phyloP scores from a whole-genome alignment of 2,888 invertebrate genomes.

The Lasioglossum leucozonium region DNA sequence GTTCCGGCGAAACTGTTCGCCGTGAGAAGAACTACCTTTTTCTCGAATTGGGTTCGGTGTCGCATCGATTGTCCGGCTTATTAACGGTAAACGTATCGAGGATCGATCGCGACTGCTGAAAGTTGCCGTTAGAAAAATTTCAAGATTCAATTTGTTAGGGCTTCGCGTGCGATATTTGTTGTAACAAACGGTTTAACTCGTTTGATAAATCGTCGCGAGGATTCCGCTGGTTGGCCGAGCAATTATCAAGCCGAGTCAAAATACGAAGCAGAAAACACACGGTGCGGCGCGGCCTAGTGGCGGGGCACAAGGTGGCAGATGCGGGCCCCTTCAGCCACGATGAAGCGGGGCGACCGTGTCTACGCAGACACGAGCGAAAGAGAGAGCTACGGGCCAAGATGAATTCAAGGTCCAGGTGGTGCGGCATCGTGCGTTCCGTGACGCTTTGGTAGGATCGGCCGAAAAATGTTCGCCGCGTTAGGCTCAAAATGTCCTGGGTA shows the following conservation, averaged over 20 bases:
- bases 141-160: no score
- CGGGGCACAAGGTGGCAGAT: conserved; percentile 71
- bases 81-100: not conserved
- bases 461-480: conserved; percentile 53
- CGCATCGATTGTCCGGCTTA: not conserved
- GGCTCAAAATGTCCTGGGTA: conserved; percentile 25
- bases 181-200: no score
- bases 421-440: conserved; percentile 48
- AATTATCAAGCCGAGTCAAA: conserved; percentile 66
- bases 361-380: conserved; percentile 31
- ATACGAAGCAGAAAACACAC: conserved; percentile 50
- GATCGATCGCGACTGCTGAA: no score
- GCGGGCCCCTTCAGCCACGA: conserved; percentile 57
- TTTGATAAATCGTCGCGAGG: conserved; percentile 51
- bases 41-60: not conserved
- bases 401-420: conserved; percentile 68
- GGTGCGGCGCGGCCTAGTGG: conserved; percentile 22
- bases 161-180: no score
- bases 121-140: not conserved
- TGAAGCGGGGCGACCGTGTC: conserved; percentile 21
- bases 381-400: conserved; percentile 54
- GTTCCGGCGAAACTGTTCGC: not conserved
- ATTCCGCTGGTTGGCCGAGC: conserved; percentile 45
- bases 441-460: conserved; percentile 62
- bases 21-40: not conserved